Base-by-base conservation (phyloP, 2,113 vertebrate genomes). In the Jacana jacana region DNA sequence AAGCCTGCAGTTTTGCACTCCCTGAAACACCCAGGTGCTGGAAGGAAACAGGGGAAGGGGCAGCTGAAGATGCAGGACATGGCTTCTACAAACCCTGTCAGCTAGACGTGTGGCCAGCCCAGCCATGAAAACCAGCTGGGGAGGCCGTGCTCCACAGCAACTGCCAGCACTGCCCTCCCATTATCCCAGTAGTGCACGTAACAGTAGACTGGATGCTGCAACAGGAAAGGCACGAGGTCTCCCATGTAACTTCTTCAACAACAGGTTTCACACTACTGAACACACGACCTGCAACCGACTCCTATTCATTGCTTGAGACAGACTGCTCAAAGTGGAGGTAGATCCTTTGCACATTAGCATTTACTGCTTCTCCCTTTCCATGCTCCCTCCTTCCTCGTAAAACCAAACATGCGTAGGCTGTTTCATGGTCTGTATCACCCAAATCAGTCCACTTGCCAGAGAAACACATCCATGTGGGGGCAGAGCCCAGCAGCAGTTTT, bases 101-200 rank as follows among this genome's bases (percentile, higher is more conserved):
- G 17, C 24, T 4, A 40, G 57, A 46, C 13, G 9, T 0, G 0
- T 4, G 28, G 20, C 30, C 42, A 54, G 49, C n/a, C 22, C 18
- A 48, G 63, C 31, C 31, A 44, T 2, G 40, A 66, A 83, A 83
- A 63, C 10, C 60, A 68, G 17, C 35, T 46, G 35, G 52, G 27
- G 28, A 71, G 64, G 49, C 49, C 17, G 4, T 52, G 14, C 13
- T 42, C 40, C 52, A 48, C 33, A 46, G 22, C 10, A 48, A 23
- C 49, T 15, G n/a, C 10, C 4, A 88, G 75, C 24, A 61, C 39
- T n/a, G 35, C 61, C 61, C 9, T 72, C 66, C 33, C 23, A 11
- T 37, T 44, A 44, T 57, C 69, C 31, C 15, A 49, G 1, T 10
- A 58, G 77, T 0, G 18, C 13, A 54, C 18, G 37, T 14, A 78